Base-by-base conservation (phyloP, 2,113 vertebrate genomes). In the Nycticryphes semicollaris region DNA sequence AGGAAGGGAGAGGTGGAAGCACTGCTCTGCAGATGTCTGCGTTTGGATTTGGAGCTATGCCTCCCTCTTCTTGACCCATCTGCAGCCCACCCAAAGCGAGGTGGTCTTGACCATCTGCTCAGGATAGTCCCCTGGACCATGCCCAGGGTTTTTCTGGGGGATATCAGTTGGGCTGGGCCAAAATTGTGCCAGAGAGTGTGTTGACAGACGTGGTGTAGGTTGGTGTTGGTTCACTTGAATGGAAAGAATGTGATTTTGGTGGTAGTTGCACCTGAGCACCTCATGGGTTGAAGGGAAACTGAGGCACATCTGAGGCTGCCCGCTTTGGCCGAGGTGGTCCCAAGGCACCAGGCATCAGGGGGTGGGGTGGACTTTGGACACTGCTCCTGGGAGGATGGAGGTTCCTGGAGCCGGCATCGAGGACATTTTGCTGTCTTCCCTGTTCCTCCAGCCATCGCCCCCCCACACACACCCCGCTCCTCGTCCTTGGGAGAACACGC, bases 161-260 rank as follows among this genome's bases (percentile, higher is more conserved):
- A 9, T 27, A 31, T 5, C 19, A 5, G 2, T 12, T 6, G 53
- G 14, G 5, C 21, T 73, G 80, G 30, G 43, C 3, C 48, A 48
- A 48, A 72, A 16, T 30, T 14, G 47, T 47, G 37, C 33, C 0
- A 1, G 23, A 35, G 14, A 45, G 27, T 2, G 0, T 4, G 5
- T 35, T 25, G 60, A 30, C 7, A 33, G 30, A 14, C 0, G 0
- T 0, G 1, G 30, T 8, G 62, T 8, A 35, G 62, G 33, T 33
- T 14, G 2, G 24, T 1, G 19, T 23, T 56, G 19, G 13, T 45
- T 68, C 27, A 18, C 31, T 22, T 14, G 24, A 31, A 9, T 3
- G 21, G 63, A 28, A 64, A 69, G 12, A 17, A 48, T 33, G 41
- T 0, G 2, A 1, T 21, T 75, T 75, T 30, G 35, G 62, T 30